Evolutionary conservation across 2,797 vertebrate species (phyloP), one percentile per base, ranked within the genome.

Genomic region (Hozukius guyotensis): DNA sequence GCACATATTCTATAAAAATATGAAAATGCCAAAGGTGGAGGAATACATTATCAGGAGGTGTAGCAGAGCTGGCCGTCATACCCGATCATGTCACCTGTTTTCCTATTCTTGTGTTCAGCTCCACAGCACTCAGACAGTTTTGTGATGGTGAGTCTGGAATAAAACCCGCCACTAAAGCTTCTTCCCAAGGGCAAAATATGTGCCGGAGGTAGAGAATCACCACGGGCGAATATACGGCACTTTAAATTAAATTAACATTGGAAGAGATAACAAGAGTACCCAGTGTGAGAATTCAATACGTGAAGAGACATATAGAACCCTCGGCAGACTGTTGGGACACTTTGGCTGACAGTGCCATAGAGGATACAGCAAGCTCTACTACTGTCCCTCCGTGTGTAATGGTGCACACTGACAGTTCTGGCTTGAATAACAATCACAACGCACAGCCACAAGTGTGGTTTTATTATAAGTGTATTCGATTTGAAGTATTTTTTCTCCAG

Each of bases 1-100:
- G 53, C 73, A 78, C 72, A 68, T 76, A 78, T 82, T 77, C 36
- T 62, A 57, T 71, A 62, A 70, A 77, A 76, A 73, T 60, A 60
- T 77, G 24, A 65, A 70, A 70, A 85, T 75, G 73, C 70, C 53
- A 67, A 82, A 71, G 62, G 57, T 78, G 75, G 42, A 73, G 60
- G 81, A 87, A 84, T 81, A 85, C 83, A 80, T 90, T 87, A 85
- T 82, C 57, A 52, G 57, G 57, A 88, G 69, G 72, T 85, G 70
- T 72, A 60, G 78, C 24, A n/a, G 75, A 89, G 52, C 78, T 71
- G 59, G 63, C 78, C n/a, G 61, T 85, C 90, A 82, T 52, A 71
- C 49, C 36, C 12, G 71, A 79, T 89, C 74, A 76, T 25, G 55
- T 89, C 82, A 75, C 70, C 72, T 78, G 66, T 57, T 82, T 72